These are phyloP conservation scores for Betta splendens DNA, from an alignment of 2,797 vertebrate genomes.

Conservation along the genomic window DNA sequence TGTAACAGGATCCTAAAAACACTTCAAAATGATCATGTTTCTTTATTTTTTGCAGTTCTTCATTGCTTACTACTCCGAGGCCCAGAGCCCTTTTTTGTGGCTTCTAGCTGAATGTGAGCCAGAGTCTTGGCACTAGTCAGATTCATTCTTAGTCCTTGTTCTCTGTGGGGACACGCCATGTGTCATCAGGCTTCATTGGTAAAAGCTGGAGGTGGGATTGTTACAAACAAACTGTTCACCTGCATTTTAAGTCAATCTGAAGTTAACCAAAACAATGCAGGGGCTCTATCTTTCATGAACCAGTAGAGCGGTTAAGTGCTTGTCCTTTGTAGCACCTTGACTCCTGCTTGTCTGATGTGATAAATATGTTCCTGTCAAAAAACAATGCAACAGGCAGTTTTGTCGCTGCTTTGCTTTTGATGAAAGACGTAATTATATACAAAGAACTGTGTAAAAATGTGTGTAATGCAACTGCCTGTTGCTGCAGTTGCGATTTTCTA, in stretches of 20 bases:
- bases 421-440: conserved; percentile 53
- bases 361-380: conserved; percentile 5
- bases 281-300: conserved; percentile 7
- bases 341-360: conserved; percentile 26
- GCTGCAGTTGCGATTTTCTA: conserved; percentile 28
- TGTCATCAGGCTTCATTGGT: conserved; percentile 45
- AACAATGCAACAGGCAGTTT: conserved; percentile 11
- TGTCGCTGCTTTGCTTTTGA: conserved; percentile 54
- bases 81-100: conserved; percentile 60
- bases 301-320: conserved; percentile 11
- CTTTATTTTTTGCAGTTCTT: no score
- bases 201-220: conserved; percentile 18
- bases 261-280: neutral
- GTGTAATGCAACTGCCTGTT: conserved; percentile 48
- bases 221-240: conserved; percentile 44
- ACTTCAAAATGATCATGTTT: conserved; percentile 46
- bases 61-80: conserved; percentile 28
- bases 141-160: conserved; percentile 17
- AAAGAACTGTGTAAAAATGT: conserved; percentile 28
- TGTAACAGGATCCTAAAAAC: no score
- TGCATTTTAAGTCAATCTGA: conserved; percentile 13
- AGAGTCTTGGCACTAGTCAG: conserved; percentile 36
- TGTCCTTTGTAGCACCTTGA: neutral
- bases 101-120: conserved; percentile 48
- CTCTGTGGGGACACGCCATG: conserved; percentile 13